phyloP scores from a whole-genome alignment of 2,113 vertebrate genomes.

The Microcebus ravelobensis region DNA sequence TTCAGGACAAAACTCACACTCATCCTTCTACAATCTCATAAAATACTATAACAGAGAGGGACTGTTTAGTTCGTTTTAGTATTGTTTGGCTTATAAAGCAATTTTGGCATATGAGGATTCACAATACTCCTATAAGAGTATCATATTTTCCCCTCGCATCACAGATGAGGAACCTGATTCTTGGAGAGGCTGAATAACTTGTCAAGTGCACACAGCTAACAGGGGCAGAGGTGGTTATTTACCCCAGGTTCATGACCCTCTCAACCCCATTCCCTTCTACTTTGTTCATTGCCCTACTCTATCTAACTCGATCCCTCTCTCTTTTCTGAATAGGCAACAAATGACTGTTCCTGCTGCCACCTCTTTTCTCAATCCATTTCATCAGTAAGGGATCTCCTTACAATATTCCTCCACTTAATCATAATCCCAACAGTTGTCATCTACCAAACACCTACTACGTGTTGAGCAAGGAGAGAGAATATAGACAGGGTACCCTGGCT shows the following conservation, averaged over 20 bases:
- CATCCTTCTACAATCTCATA: neutral
- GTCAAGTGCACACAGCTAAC: neutral
- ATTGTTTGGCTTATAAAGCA: neutral
- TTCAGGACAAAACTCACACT: neutral
- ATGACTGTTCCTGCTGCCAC: no score
- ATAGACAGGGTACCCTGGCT: neutral
- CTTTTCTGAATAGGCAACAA: neutral
- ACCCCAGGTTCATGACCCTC: neutral
- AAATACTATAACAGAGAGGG: neutral
- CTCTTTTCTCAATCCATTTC: neutral
- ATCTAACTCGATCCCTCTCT: neutral
- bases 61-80: neutral
- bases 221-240: neutral
- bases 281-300: neutral
- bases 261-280: neutral
- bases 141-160: neutral
- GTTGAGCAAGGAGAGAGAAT: neutral
- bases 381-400: neutral
- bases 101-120: neutral
- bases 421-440: neutral
- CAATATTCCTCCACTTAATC: neutral
- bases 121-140: neutral
- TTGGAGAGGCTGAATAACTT: neutral
- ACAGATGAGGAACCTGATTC: neutral
- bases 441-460: neutral